Base-by-base conservation (phyloP, 2,797 vertebrate species). In the Enteromius mattozi region DNA sequence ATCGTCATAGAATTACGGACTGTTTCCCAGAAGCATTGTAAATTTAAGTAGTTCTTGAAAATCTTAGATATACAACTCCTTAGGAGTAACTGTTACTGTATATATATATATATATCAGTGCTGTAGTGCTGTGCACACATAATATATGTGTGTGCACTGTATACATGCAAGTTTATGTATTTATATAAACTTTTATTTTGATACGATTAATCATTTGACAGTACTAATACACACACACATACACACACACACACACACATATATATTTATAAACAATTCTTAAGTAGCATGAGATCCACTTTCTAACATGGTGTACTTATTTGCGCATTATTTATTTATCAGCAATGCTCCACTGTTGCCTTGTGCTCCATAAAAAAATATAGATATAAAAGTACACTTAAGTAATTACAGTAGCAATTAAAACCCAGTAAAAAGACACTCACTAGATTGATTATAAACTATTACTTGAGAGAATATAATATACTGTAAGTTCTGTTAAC, bases 291-390 rank as follows among this genome's bases (percentile, higher is more conserved):
- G 19, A 37, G 49, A 37, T 54, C 49, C 30, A 75, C 30, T 56
- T 75, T 75, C 49, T 54, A 35, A 56, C 49, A 75, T 8, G 33
- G 61, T 70, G 49, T 71, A 27, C n/a, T 33, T 63, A 81, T 72
- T 72, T 63, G 27, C 40, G 24, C 4, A 63, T 72, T 72, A 35
- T 65, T 35, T 74, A 65, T 82, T 75, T 72, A 63, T 61, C 37
- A 21, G 42, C 42, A 24, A 51, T 47, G 40, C 21, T 24, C 70
- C 30, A 19, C 42, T 63, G 37, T 61, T 59, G 51, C 27, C n/a
- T 33, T 61, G 54, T n/a, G 17, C 40, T 59, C 80, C 27, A 35
- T 45, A 49, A 47, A 69, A 61, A 45, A 61, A 7, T 0, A 35
- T 45, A 47, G 47, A 24, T 61, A 70, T 59, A 45, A 81, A 40